Evolutionary conservation across 1,140 invertebrate genomes (phyloP).

Genomic region (Drosophila subpulchrella): DNA sequence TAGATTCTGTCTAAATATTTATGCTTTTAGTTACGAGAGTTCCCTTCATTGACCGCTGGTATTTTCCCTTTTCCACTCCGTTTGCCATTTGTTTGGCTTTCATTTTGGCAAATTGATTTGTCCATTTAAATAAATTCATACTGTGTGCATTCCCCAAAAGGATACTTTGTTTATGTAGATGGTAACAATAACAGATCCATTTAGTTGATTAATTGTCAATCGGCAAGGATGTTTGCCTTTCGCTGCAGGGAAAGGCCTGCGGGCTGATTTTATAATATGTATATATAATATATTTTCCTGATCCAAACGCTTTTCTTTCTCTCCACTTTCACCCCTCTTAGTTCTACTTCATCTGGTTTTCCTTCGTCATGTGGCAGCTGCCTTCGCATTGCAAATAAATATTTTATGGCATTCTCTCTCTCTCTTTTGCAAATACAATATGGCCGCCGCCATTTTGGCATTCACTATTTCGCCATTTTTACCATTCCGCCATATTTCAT

Average conservation of each 20-base stretch:
- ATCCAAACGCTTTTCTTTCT: neutral
- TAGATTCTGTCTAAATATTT: constrained; percentile 42
- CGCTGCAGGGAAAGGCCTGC: neutral
- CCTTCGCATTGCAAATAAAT: constrained; percentile 57
- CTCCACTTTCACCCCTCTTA: constrained; percentile 7
- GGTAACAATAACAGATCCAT: constrained; percentile 40
- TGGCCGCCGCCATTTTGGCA: constrained; percentile 73
- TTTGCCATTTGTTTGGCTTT: constrained; percentile 40
- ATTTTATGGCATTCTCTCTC: constrained; percentile 53
- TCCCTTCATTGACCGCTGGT: constrained; percentile 10
- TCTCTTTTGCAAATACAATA: constrained; percentile 43
- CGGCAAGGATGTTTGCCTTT: constrained; percentile 34
- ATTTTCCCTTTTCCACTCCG: constrained; percentile 19
- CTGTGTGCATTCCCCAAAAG: constrained; percentile 3
- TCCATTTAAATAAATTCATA: constrained; percentile 22
- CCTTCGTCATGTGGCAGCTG: constrained; percentile 25
- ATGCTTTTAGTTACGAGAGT: constrained; percentile 37
- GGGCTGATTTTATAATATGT: constrained; percentile 11
- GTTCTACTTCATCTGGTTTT: constrained; percentile 17
- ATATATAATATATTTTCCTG: neutral
- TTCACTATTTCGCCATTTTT: constrained; percentile 57
- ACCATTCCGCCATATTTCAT: constrained; percentile 75
- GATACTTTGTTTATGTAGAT: constrained; percentile 27
- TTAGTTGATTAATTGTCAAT: constrained; percentile 65
- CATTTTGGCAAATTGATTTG: constrained; percentile 49